Evolutionary conservation across 2,888 invertebrate genomes (phyloP).

Genomic region (Orthonevra nobilis): DNA sequence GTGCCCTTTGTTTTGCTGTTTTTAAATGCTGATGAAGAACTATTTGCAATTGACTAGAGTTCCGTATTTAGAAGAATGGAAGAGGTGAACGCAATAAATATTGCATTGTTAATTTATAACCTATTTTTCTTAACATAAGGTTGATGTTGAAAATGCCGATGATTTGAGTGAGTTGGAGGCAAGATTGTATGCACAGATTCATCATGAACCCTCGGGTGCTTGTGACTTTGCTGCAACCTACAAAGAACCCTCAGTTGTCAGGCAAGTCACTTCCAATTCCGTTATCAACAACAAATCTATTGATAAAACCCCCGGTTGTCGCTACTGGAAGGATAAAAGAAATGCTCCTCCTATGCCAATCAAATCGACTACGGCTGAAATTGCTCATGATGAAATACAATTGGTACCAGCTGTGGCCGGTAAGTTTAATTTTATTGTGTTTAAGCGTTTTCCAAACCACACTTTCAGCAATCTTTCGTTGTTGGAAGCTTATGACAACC

Average conservation of each 20-base stretch:
- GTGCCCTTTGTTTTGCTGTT: constrained; percentile 47
- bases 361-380: constrained; percentile 14
- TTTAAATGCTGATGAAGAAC: not conserved
- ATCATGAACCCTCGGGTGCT: constrained; percentile 74
- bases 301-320: constrained; percentile 53
- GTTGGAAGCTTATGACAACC: too few species aligned
- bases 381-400: constrained; percentile 10
- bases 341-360: constrained; percentile 7
- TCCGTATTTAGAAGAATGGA: constrained; percentile 72
- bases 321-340: constrained; percentile 71
- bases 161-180: constrained; percentile 78
- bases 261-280: constrained; percentile 72
- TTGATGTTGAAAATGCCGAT: constrained; percentile 73
- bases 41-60: constrained; percentile 6
- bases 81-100: constrained; percentile 72
- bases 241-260: constrained; percentile 35
- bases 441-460: constrained; percentile 68
- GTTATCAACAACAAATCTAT: constrained; percentile 73
- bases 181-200: constrained; percentile 78
- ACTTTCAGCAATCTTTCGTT: too few species aligned
- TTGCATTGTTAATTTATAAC: not conserved
- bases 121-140: constrained; percentile 35
- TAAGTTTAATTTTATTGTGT: constrained; percentile 7
- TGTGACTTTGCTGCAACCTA: constrained; percentile 40
- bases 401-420: not conserved